phyloP scores from a whole-genome alignment of 2,888 invertebrate species.

The Bedellia somnulentella region DNA sequence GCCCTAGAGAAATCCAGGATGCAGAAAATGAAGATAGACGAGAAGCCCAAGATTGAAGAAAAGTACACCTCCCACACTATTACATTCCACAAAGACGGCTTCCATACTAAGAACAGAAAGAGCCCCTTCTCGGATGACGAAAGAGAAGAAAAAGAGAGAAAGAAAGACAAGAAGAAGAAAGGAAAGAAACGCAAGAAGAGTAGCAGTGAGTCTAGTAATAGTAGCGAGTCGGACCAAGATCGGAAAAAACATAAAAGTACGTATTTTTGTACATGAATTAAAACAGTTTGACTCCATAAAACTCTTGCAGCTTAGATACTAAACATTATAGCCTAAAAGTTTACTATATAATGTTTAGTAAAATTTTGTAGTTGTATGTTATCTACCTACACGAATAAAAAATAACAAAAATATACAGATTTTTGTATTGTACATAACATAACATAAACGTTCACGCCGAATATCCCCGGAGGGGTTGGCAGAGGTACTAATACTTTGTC shows the following conservation, averaged over 20 bases:
- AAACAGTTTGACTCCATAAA: too few species aligned
- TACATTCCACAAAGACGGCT: conserved; percentile 48
- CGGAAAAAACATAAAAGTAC: conserved; percentile 53
- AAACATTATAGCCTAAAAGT: too few species aligned
- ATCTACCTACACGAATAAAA: too few species aligned
- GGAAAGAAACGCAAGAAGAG: conserved; percentile 26
- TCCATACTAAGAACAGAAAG: conserved; percentile 30
- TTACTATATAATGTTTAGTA: too few species aligned
- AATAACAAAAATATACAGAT: too few species aligned
- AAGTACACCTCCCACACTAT: conserved; percentile 47
- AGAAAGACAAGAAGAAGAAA: conserved; percentile 55
- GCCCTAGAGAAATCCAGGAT: conserved; percentile 58
- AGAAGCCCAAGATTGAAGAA: conserved; percentile 19
- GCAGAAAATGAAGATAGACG: conserved; percentile 14
- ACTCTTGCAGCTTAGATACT: too few species aligned
- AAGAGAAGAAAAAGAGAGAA: conserved; percentile 63
- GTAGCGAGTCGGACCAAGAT: conserved; percentile 49
- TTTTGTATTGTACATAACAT: too few species aligned
- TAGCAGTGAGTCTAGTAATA: conserved; percentile 23
- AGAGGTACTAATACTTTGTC: too few species aligned
- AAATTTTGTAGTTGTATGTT: too few species aligned
- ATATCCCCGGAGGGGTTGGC: too few species aligned
- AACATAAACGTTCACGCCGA: too few species aligned
- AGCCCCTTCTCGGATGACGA: conserved; percentile 31
- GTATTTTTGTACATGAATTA: conserved; percentile 7